Evolutionary conservation across 1,140 invertebrate genomes (phyloP).

Genomic region (Calycopis cecrops): DNA sequence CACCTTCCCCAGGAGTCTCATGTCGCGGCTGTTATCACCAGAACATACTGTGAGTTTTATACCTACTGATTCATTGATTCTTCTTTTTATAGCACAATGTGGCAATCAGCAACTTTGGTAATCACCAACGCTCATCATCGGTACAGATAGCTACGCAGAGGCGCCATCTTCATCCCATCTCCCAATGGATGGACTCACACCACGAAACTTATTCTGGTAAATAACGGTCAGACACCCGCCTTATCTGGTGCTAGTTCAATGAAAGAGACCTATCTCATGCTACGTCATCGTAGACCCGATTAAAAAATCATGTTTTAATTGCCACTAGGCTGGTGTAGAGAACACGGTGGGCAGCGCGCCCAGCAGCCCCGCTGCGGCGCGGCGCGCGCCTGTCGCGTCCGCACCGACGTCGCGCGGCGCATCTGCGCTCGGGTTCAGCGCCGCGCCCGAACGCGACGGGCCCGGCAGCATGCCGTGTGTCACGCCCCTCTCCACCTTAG

Average conservation of each 20-base stretch:
- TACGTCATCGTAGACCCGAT: too few relatives aligned
- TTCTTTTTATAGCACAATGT: too few relatives aligned
- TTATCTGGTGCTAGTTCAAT: too few relatives aligned
- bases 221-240: too few relatives aligned
- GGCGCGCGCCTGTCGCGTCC: conserved; percentile 35
- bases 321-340: conserved; percentile 47
- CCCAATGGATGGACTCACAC: too few relatives aligned
- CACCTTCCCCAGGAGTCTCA: conserved; percentile 79
- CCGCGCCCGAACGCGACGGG: conserved; percentile 75
- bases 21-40: conserved; percentile 77
- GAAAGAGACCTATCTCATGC: too few relatives aligned
- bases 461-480: conserved; percentile 72
- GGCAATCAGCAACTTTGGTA: too few relatives aligned
- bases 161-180: too few relatives aligned
- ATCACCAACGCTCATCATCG: too few relatives aligned
- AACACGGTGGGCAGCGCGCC: conserved; percentile 79
- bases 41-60: conserved; percentile 59
- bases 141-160: too few relatives aligned
- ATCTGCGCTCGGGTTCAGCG: conserved; percentile 58
- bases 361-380: conserved; percentile 73
- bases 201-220: too few relatives aligned
- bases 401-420: conserved; percentile 54
- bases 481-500: conserved; percentile 63
- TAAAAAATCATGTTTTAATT: not conserved
- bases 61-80: too few relatives aligned